Evolutionary conservation across 2,888 invertebrate genomes (phyloP).

Genomic region (Priapulus caudatus): DNA sequence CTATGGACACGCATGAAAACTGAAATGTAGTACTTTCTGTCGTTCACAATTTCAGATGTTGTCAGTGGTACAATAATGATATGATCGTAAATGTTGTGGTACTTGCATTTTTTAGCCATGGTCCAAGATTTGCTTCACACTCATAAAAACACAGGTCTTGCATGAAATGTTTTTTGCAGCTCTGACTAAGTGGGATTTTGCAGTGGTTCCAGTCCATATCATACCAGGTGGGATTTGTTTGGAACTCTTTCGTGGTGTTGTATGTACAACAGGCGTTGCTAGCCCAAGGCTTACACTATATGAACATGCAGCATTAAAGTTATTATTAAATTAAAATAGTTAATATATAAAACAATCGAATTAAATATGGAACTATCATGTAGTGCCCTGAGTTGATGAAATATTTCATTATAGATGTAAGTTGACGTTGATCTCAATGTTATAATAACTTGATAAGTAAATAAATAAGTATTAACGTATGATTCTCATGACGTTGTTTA

Average conservation of each 20-base stretch:
- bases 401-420: too few species aligned
- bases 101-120: constrained; percentile 41
- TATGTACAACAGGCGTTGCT: constrained; percentile 40
- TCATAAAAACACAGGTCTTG: constrained; percentile 45
- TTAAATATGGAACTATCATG: neutral
- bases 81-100: too few species aligned
- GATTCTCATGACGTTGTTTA: too few species aligned
- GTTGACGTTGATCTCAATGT: too few species aligned
- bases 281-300: constrained; percentile 41
- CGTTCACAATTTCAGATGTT: too few species aligned
- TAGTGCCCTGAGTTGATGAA: too few species aligned
- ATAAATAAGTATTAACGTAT: too few species aligned
- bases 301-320: constrained; percentile 15
- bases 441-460: neutral
- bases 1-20: too few species aligned
- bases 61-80: too few species aligned
- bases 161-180: constrained; percentile 38
- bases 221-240: constrained; percentile 33
- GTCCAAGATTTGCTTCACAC: constrained; percentile 44
- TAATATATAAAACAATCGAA: neutral
- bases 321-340: neutral
- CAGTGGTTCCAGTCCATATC: constrained; percentile 43
- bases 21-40: too few species aligned
- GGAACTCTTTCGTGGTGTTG: constrained; percentile 32
- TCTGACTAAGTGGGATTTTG: constrained; percentile 16